These are phyloP conservation scores for Drosophila kikkawai DNA, from an alignment of 1,140 invertebrate species.

Conservation along the genomic window DNA sequence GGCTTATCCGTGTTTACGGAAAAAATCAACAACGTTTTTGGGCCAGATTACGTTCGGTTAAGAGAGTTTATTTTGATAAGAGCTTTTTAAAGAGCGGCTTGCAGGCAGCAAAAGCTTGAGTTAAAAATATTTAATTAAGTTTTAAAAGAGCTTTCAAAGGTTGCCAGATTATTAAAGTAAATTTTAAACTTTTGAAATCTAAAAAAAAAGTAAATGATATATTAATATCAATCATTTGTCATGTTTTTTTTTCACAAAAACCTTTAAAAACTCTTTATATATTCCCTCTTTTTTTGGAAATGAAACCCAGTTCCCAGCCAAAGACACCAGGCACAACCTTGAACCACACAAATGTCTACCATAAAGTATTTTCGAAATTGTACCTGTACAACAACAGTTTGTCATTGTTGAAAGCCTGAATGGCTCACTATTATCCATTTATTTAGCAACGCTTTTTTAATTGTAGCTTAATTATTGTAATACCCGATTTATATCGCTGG, in stretches of 20 bases:
- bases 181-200: background rate
- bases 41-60: background rate
- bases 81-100: constrained; percentile 17
- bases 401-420: constrained; percentile 3
- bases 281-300: background rate
- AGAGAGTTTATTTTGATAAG: background rate
- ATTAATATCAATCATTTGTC: background rate
- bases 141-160: constrained; percentile 7
- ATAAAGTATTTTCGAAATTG: constrained; percentile 12
- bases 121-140: background rate
- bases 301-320: constrained; percentile 5
- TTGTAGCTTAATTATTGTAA: constrained; percentile 58
- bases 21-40: constrained; percentile 9
- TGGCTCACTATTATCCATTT: constrained; percentile 36
- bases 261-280: too few relatives aligned
- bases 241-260: background rate
- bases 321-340: background rate
- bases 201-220: background rate
- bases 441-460: constrained; percentile 52
- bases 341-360: constrained; percentile 14
- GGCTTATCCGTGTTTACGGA: background rate
- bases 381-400: constrained; percentile 1
- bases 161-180: constrained; percentile 37
- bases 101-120: background rate
- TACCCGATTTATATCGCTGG: constrained; percentile 30